phyloP scores from a whole-genome alignment of 1,140 invertebrate genomes.

The Hesperophylax magnus region DNA sequence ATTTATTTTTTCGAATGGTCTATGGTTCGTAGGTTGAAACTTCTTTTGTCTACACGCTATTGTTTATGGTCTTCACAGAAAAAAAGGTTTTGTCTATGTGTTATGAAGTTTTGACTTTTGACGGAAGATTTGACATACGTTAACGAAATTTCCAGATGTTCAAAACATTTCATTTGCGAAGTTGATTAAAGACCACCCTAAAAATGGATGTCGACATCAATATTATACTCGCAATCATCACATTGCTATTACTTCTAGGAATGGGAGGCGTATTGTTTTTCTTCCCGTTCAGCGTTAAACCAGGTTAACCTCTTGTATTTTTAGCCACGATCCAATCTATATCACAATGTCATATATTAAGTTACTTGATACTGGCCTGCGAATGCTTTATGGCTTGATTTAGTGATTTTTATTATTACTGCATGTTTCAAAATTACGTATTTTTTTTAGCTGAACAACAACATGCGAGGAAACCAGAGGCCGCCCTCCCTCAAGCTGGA shows the following conservation, averaged over 20 bases:
- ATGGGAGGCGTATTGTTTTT: constrained; percentile 46
- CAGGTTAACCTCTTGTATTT: constrained; percentile 21
- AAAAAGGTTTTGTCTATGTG: too few species aligned
- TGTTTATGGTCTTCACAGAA: too few species aligned
- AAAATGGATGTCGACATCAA: constrained; percentile 41
- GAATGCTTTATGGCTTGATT: too few species aligned
- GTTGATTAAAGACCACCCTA: not conserved
- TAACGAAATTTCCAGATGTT: not conserved
- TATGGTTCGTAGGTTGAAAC: too few species aligned
- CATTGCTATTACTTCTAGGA: constrained; percentile 41
- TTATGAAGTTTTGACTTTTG: not conserved
- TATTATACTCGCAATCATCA: constrained; percentile 48
- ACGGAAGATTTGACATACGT: not conserved
- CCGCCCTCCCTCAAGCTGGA: constrained; percentile 65
- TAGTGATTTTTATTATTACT: too few species aligned
- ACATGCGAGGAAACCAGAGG: constrained; percentile 36
- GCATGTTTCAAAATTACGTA: too few species aligned
- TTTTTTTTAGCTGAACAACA: too few species aligned
- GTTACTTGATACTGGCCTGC: too few species aligned
- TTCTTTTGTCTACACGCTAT: too few species aligned
- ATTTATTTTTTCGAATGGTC: too few species aligned
- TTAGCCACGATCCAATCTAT: too few species aligned
- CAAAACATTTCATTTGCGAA: not conserved
- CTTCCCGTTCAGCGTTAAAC: constrained; percentile 42
- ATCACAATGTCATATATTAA: too few species aligned